These are phyloP conservation scores for Ciconia maguari DNA, from an alignment of 2,113 vertebrate genomes.

Conservation along the genomic window DNA sequence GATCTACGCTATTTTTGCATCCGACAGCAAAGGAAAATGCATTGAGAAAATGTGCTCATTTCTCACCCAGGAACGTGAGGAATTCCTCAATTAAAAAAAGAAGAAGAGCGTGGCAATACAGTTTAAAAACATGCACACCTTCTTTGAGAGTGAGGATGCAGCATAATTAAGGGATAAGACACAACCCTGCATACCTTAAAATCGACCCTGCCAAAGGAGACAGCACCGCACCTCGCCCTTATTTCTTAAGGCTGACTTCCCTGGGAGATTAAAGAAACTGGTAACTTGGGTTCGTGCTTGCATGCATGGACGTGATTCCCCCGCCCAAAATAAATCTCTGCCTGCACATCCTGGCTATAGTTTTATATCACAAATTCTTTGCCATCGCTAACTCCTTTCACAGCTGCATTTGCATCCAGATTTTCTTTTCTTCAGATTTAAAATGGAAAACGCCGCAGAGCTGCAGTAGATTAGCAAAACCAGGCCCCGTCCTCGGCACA, in stretches of 20 bases:
- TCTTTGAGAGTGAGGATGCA: background rate
- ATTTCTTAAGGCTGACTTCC: background rate
- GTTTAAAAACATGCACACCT: background rate
- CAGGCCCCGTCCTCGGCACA: background rate
- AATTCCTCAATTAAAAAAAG: background rate
- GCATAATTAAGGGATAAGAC: background rate
- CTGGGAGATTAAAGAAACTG: background rate
- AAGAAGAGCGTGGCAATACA: background rate
- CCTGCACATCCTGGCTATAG: background rate
- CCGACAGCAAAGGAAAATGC: background rate
- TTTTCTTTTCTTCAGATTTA: background rate
- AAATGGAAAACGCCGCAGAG: background rate
- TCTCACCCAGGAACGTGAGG: background rate
- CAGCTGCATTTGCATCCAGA: background rate
- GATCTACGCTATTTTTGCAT: background rate
- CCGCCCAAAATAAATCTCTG: background rate
- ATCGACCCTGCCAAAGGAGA: background rate
- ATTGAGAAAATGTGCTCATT: background rate
- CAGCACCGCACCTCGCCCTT: fast-evolving
- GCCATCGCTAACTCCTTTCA: background rate
- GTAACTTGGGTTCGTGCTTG: fast-evolving
- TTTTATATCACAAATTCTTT: background rate
- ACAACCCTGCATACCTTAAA: background rate
- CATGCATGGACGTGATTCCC: fast-evolving
- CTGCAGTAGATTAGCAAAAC: background rate